phyloP scores from a whole-genome alignment of 2,113 vertebrate species.

The Anseranas semipalmata region DNA sequence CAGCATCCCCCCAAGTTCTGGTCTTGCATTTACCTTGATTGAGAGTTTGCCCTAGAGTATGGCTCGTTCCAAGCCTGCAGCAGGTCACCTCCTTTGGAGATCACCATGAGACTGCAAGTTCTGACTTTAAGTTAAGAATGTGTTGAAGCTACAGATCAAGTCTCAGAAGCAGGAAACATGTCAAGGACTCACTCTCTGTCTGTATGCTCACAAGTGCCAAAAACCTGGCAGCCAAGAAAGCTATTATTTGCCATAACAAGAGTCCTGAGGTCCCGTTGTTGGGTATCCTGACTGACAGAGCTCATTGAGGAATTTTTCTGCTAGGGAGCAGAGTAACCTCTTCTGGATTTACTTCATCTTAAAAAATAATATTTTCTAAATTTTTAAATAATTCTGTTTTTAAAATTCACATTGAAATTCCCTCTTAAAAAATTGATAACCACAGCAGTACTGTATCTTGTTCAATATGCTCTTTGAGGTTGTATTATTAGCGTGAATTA shows the following conservation, averaged over 20 bases:
- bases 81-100: not conserved
- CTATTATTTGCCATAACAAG: not conserved
- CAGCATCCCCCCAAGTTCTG: not conserved
- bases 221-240: not conserved
- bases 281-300: not conserved
- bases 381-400: slow-evolving; percentile 58
- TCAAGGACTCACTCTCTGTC: not conserved
- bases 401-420: slow-evolving; percentile 65
- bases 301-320: not conserved
- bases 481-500: slow-evolving; percentile 68
- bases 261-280: not conserved
- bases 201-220: not conserved
- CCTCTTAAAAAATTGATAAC: slow-evolving; percentile 58
- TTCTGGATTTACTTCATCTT: slow-evolving; percentile 36
- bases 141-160: not conserved
- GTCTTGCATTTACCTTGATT: not conserved
- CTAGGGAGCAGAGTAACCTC: not conserved
- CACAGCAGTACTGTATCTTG: slow-evolving; percentile 56
- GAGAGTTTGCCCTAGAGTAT: not conserved
- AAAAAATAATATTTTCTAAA: slow-evolving; percentile 62
- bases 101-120: not conserved
- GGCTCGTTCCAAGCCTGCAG: not conserved
- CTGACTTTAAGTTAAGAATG: not conserved
- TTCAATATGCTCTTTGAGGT: slow-evolving; percentile 64
- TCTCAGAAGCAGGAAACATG: not conserved